These are phyloP conservation scores for Gambelia wislizenii DNA, from an alignment of 2,797 vertebrate species.

Conservation along the genomic window DNA sequence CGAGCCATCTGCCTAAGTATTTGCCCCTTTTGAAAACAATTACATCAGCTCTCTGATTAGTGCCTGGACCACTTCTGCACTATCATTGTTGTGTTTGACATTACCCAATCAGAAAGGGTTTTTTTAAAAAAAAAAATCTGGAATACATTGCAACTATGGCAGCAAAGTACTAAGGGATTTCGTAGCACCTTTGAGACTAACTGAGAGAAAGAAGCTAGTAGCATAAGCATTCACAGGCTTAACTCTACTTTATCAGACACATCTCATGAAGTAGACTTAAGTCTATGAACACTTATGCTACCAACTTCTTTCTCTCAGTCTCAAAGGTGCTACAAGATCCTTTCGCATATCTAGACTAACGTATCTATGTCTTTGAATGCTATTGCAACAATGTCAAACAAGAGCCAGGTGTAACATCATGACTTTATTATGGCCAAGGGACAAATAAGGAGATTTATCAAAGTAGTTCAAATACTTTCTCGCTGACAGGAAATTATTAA, in stretches of 20 bases:
- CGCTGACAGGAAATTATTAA: conserved; percentile 42
- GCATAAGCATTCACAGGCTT: too few relatives aligned
- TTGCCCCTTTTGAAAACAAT: neutral
- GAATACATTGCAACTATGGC: neutral
- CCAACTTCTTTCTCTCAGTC: too few relatives aligned
- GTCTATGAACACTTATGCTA: too few relatives aligned
- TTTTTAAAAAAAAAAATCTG: too few relatives aligned
- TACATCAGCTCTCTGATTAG: neutral
- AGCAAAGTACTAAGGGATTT: neutral
- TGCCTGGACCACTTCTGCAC: neutral
- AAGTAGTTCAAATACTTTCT: conserved; percentile 50
- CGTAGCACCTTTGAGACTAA: too few relatives aligned
- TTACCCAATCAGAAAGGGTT: too few relatives aligned
- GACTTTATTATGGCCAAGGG: conserved; percentile 69
- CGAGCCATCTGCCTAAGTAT: neutral
- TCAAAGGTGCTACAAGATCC: too few relatives aligned
- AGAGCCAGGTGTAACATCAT: conserved; percentile 55
- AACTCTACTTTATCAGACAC: too few relatives aligned
- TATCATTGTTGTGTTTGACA: neutral
- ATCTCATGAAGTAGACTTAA: too few relatives aligned
- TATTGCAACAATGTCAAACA: conserved; percentile 36
- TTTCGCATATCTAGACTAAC: too few relatives aligned
- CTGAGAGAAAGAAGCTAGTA: too few relatives aligned
- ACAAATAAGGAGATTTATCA: conserved; percentile 48
- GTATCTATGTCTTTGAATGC: neutral